These are phyloP conservation scores for Pimephales promelas DNA, from an alignment of 2,113 vertebrate genomes.

Conservation along the genomic window DNA sequence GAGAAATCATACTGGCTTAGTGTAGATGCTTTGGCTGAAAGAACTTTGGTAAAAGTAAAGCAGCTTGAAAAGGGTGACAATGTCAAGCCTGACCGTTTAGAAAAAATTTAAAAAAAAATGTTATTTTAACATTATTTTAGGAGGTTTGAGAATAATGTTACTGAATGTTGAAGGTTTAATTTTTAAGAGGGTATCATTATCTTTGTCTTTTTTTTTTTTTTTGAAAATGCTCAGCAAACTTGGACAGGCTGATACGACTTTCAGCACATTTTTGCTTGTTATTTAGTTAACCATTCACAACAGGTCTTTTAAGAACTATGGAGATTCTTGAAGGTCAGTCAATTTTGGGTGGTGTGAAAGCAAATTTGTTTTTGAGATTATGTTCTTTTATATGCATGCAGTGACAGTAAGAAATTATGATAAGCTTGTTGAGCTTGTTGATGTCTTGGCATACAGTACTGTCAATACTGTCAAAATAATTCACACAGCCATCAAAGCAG, in stretches of 20 bases:
- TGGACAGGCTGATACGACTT: too few species aligned
- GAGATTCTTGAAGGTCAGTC: neutral
- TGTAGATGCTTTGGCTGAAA: neutral
- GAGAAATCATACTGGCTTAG: neutral
- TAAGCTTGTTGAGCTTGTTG: neutral
- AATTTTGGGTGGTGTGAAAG: neutral
- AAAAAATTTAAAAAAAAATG: neutral
- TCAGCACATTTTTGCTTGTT: too few species aligned
- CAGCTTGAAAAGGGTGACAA: neutral
- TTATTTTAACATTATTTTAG: neutral
- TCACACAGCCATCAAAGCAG: too few species aligned
- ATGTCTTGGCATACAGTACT: neutral
- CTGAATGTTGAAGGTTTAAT: neutral
- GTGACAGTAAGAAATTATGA: neutral
- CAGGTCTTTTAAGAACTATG: neutral
- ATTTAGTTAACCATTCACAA: neutral
- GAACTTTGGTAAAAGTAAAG: neutral
- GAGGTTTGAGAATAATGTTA: neutral
- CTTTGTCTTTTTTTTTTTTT: neutral
- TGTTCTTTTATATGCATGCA: neutral
- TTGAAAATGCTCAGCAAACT: too few species aligned
- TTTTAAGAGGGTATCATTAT: neutral
- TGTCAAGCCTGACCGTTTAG: too few species aligned
- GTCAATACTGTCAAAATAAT: neutral
- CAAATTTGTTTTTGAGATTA: neutral